Conservation (phyloP, 2,113 vertebrate species). For the Marmota monax region DNA sequence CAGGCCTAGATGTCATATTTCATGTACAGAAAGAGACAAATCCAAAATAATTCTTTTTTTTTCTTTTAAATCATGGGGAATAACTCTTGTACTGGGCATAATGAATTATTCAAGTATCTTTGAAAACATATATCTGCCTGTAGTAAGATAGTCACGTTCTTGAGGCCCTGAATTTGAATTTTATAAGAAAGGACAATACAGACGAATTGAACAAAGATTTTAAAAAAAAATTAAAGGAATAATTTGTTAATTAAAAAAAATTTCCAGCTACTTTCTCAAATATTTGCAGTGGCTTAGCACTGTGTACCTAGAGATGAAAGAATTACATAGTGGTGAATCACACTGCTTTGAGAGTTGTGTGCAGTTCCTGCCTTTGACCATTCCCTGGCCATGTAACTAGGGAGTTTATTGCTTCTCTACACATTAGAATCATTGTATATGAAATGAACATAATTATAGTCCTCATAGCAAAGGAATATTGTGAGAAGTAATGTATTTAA, state of each 20-base stretch:
- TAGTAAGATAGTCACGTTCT: background rate
- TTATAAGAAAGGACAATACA: background rate
- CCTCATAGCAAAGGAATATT: background rate
- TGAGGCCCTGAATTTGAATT: background rate
- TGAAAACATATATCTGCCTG: background rate
- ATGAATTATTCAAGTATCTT: constrained; percentile 3
- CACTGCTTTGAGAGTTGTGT: background rate
- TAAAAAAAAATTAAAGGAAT: background rate
- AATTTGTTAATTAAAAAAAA: background rate
- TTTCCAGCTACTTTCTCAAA: background rate
- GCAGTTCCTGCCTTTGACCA: background rate
- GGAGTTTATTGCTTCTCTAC: background rate
- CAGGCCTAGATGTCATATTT: background rate
- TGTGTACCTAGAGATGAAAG: background rate
- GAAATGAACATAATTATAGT: background rate
- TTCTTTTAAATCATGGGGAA: background rate
- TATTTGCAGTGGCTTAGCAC: background rate
- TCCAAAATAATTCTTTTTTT: background rate
- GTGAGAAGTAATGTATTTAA: background rate
- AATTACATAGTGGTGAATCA: background rate
- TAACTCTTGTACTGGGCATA: background rate
- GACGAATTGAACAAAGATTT: background rate
- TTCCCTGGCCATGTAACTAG: background rate
- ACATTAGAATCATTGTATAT: background rate
- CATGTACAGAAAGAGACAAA: background rate